Percentiles rank a stretch among this genome's conserved stretches.
phyloP scores from a whole-genome alignment of 2,797 vertebrate species.

The Lepilemur septentrionalis region DNA sequence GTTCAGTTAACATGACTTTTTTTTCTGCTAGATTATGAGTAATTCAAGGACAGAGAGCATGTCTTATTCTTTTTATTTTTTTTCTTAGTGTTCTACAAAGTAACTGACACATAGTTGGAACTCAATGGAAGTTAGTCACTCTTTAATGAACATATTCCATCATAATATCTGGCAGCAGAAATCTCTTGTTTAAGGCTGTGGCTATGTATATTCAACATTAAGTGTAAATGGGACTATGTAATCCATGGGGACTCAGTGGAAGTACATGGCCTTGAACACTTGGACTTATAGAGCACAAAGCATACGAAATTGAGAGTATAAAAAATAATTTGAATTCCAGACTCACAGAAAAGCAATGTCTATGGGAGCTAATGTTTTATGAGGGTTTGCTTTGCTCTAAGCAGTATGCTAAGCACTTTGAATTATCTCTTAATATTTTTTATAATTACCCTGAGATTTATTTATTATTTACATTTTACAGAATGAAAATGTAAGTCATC shows the following conservation, averaged over 20 bases:
- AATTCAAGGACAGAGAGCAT: neutral
- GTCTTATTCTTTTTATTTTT: neutral
- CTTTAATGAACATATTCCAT: neutral
- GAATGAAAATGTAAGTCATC: neutral
- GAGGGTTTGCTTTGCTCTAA: neutral
- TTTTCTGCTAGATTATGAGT: neutral
- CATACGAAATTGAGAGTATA: neutral
- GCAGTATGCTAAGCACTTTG: neutral
- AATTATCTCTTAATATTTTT: neutral
- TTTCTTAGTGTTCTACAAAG: neutral
- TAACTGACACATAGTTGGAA: neutral
- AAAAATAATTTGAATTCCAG: neutral
- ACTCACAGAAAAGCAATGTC: neutral
- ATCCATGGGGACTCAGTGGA: neutral
- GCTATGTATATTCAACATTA: neutral
- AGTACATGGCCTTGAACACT: neutral
- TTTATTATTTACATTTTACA: neutral
- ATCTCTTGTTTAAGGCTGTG: neutral
- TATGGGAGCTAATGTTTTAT: neutral
- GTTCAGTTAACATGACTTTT: neutral
- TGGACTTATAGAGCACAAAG: neutral
- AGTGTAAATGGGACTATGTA: neutral
- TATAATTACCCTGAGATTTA: neutral
- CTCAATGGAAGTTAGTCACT: neutral
- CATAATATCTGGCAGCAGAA: neutral